phyloP scores from a whole-genome alignment of 2,888 invertebrate genomes.

The Coelogynopora nodosa region DNA sequence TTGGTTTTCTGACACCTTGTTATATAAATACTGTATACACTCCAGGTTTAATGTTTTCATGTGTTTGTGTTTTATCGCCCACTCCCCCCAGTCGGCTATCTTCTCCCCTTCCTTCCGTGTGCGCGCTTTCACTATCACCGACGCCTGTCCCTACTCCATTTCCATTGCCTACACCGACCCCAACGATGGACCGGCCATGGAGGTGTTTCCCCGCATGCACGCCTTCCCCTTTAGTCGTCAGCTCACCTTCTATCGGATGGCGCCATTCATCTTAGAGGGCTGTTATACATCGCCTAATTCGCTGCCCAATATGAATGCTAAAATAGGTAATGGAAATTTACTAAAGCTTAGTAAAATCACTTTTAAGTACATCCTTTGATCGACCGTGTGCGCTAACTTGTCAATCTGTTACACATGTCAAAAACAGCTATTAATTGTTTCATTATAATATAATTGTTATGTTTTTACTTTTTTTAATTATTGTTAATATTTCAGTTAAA shows the following conservation, averaged over 20 bases:
- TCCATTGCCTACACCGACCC: constrained; percentile 51
- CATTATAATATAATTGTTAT: too few species aligned
- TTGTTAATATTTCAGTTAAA: too few species aligned
- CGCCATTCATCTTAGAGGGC: constrained; percentile 80
- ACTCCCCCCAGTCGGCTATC: constrained; percentile 76
- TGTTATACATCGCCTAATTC: constrained; percentile 69
- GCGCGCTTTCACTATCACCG: constrained; percentile 86
- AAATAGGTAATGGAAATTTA: too few species aligned
- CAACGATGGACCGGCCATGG: constrained; percentile 63
- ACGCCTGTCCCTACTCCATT: constrained; percentile 82
- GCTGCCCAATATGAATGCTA: constrained; percentile 71
- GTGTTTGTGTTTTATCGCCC: background rate
- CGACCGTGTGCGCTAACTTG: too few species aligned
- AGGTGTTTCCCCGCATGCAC: constrained; percentile 85
- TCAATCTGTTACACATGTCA: too few species aligned
- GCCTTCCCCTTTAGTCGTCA: constrained; percentile 84
- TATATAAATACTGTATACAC: too few species aligned
- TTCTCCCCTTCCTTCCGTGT: constrained; percentile 93
- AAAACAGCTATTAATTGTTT: too few species aligned
- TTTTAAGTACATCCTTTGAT: too few species aligned
- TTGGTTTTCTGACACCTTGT: too few species aligned
- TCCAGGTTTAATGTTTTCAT: background rate
- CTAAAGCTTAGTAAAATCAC: too few species aligned
- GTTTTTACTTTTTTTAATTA: too few species aligned
- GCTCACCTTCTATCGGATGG: constrained; percentile 83